phyloP scores from a whole-genome alignment of 2,888 invertebrate genomes.

The Pseudococcus jackbeardsleyi region DNA sequence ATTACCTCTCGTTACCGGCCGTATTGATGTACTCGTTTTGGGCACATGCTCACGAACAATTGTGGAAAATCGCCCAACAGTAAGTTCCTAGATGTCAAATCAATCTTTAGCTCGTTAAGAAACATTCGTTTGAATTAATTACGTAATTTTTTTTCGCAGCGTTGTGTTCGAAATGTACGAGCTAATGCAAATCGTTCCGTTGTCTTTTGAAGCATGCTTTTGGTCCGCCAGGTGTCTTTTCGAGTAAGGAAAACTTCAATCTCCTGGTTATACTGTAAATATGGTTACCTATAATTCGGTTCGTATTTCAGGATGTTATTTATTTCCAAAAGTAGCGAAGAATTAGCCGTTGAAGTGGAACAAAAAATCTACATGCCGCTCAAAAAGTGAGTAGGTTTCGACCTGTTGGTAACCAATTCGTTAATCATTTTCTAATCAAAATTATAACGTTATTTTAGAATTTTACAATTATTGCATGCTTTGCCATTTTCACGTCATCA shows the following conservation, averaged over 20 bases:
- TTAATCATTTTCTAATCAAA: background rate
- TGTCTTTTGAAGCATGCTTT: background rate
- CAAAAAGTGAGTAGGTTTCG: background rate
- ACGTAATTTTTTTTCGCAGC: background rate
- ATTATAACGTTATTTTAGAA: background rate
- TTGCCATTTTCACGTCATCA: background rate
- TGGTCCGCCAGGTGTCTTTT: background rate
- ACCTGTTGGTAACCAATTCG: background rate
- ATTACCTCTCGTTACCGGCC: background rate
- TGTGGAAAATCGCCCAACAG: background rate
- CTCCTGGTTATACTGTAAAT: too few species aligned
- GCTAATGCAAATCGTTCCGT: background rate
- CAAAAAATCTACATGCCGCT: too few species aligned
- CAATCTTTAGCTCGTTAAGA: background rate
- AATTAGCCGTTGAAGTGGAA: too few species aligned
- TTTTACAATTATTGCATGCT: background rate
- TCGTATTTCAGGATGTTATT: too few species aligned
- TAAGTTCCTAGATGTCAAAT: background rate
- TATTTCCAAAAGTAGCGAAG: too few species aligned
- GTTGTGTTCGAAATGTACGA: background rate
- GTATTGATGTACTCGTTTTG: background rate
- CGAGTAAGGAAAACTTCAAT: background rate
- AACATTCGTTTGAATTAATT: background rate
- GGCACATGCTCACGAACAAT: background rate
- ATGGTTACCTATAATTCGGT: too few species aligned